Evolutionary conservation across 2,113 vertebrate species (phyloP).

Genomic region (Rostratula benghalensis): DNA sequence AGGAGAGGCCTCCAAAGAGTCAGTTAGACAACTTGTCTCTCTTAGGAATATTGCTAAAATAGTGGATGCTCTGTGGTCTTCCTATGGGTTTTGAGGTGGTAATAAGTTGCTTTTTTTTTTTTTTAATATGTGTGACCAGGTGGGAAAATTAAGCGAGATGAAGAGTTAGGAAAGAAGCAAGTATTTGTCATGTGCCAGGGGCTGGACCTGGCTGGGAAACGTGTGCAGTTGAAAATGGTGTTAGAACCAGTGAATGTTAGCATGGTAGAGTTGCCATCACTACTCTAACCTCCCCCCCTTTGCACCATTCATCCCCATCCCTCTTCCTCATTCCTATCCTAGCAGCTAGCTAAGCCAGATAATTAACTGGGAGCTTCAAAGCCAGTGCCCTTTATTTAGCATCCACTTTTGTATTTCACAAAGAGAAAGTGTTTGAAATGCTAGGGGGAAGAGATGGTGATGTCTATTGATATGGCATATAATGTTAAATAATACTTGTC

Average conservation of each 20-base stretch:
- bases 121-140: accelerated
- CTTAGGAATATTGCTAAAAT: background rate
- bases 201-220: background rate
- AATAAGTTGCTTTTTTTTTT: background rate
- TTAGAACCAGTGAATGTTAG: background rate
- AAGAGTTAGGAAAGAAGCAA: background rate
- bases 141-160: background rate
- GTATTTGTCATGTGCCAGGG: background rate
- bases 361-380: background rate
- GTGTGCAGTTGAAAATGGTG: background rate
- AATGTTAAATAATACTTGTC: background rate
- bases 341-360: background rate
- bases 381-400: background rate
- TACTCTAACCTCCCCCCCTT: background rate
- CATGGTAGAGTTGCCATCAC: accelerated
- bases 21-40: background rate
- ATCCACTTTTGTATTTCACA: slow-evolving; percentile 21
- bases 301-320: background rate
- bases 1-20: background rate
- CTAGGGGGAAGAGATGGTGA: background rate
- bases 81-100: background rate
- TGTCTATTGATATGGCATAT: background rate
- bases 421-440: slow-evolving; percentile 10
- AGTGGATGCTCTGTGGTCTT: background rate
- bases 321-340: background rate